Conservation (phyloP, 2,888 invertebrate genomes). For the Alcis repandata region DNA sequence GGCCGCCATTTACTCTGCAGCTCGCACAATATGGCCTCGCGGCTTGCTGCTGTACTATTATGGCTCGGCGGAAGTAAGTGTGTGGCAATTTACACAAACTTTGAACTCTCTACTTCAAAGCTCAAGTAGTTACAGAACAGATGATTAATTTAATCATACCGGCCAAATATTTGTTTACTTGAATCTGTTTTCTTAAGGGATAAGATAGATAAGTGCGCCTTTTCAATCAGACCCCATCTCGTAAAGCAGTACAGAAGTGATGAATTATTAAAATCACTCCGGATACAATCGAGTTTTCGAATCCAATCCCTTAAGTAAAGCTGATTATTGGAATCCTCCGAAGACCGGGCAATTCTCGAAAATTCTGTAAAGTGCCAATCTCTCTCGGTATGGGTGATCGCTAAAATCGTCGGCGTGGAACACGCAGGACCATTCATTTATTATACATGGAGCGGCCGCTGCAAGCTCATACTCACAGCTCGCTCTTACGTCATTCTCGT, state of each 20-base stretch:
- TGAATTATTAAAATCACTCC: constrained; percentile 85
- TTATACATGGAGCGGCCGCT: constrained; percentile 63
- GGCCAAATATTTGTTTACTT: constrained; percentile 37
- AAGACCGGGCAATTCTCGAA: constrained; percentile 70
- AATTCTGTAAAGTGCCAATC: constrained; percentile 82
- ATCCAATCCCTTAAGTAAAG: constrained; percentile 85
- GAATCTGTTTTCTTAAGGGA: constrained; percentile 38
- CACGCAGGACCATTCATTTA: constrained; percentile 73
- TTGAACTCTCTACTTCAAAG: background rate
- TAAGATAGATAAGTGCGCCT: constrained; percentile 61
- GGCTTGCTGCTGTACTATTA: constrained; percentile 73
- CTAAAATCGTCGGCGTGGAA: constrained; percentile 73
- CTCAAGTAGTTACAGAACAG: background rate
- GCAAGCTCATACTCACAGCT: constrained; percentile 42
- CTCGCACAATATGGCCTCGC: constrained; percentile 73
- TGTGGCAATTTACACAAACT: constrained; percentile 7
- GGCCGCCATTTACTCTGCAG: constrained; percentile 49
- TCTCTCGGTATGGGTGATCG: constrained; percentile 67
- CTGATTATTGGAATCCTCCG: constrained; percentile 80
- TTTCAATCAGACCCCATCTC: constrained; percentile 65
- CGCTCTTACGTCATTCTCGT: constrained; percentile 49
- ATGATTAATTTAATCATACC: constrained; percentile 16
- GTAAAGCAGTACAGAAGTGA: constrained; percentile 67
- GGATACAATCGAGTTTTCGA: constrained; percentile 81
- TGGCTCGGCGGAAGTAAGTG: constrained; percentile 82